These are phyloP conservation scores for Plebejus argus DNA, from an alignment of 2,888 invertebrate species.

Conservation along the genomic window DNA sequence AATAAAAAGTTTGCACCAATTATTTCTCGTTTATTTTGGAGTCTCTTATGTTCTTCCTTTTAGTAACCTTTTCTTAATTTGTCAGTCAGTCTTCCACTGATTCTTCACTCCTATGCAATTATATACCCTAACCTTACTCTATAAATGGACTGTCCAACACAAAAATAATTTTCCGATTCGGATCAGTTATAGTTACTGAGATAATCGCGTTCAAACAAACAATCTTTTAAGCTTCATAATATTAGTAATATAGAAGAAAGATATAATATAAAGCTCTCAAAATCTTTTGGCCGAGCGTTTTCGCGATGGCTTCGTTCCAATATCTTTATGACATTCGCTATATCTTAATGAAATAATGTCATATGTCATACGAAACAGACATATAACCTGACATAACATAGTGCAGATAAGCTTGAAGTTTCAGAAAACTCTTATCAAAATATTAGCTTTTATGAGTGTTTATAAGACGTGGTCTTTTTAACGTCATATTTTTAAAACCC, in stretches of 20 bases:
- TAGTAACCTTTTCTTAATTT: no score
- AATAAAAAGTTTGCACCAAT: background rate
- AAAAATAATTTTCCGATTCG: no score
- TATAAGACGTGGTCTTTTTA: background rate
- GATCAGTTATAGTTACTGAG: background rate
- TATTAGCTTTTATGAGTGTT: background rate
- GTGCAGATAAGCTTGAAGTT: background rate
- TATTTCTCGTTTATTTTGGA: background rate
- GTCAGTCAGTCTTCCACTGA: no score
- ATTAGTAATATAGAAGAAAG: no score
- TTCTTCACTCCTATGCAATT: no score
- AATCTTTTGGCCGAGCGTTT: background rate
- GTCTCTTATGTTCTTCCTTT: no score
- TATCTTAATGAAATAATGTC: slow-evolving; percentile 10
- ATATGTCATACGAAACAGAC: background rate
- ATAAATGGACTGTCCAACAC: no score
- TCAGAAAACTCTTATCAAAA: background rate
- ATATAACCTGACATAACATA: background rate
- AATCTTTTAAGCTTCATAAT: background rate
- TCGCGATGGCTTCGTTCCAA: background rate
- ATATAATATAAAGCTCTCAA: background rate
- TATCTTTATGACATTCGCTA: background rate
- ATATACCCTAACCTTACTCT: no score
- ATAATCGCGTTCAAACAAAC: background rate
- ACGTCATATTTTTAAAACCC: no score